A percentile compares a stretch with the other conserved stretches of the same genome.
Conservation (phyloP, 2,113 vertebrate species). For the Lota lota region DNA sequence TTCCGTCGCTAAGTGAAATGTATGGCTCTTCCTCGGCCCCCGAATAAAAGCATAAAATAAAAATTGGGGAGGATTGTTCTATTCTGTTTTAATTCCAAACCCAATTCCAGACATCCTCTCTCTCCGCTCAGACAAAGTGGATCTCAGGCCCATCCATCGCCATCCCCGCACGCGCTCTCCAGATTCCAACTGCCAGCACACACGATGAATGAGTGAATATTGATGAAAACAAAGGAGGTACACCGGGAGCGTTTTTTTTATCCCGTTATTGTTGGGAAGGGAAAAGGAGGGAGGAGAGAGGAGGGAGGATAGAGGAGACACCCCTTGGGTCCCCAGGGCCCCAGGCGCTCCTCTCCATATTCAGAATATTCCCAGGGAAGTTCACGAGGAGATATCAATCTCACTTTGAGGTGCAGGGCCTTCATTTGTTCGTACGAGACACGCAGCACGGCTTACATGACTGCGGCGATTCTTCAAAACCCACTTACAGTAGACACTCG, state of each 20-base stretch:
- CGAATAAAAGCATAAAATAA: conserved; percentile 35
- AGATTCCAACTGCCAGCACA: conserved; percentile 77
- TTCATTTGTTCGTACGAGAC: conserved; percentile 84
- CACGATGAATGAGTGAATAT: conserved; percentile 79
- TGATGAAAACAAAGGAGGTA: conserved; percentile 79
- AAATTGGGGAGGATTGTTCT: conserved; percentile 73
- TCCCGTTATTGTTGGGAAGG: conserved; percentile 48
- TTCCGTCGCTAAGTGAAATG: conserved; percentile 75
- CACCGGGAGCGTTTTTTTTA: conserved; percentile 58
- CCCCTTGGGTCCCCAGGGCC: conserved; percentile 67
- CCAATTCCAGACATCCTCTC: conserved; percentile 67
- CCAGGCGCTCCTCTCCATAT: conserved; percentile 79
- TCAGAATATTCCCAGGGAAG: conserved; percentile 83
- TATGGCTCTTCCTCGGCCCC: conserved; percentile 69
- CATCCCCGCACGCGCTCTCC: conserved; percentile 36
- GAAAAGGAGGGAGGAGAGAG: conserved; percentile 41
- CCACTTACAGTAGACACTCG: conserved; percentile 73
- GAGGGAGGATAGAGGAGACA: conserved; percentile 13
- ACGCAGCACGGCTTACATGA: conserved; percentile 73
- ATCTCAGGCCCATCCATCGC: conserved; percentile 69
- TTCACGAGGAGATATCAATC: conserved; percentile 87
- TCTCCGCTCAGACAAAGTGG: conserved; percentile 61
- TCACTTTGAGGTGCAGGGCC: conserved; percentile 81
- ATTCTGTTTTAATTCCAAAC: conserved; percentile 74
- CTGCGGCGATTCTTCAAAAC: conserved; percentile 82